Percentiles rank a stretch among this genome's conserved stretches.
phyloP scores from a whole-genome alignment of 1,140 invertebrate genomes.

The Drosophila willistoni region DNA sequence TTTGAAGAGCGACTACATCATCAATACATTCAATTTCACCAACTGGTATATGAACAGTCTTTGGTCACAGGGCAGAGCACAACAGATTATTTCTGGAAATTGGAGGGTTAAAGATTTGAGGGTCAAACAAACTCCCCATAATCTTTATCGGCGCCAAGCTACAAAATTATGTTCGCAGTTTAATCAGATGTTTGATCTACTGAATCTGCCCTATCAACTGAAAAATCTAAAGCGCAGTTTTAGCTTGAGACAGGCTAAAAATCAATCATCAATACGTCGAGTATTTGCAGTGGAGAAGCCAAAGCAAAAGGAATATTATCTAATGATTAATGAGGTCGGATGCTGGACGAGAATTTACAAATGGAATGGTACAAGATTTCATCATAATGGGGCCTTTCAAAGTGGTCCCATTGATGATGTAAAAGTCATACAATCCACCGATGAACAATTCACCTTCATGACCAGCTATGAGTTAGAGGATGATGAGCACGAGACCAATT shows the following conservation, averaged over 20 bases:
- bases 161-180: slow-evolving; percentile 45
- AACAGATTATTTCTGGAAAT: slow-evolving; percentile 65
- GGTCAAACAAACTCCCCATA: slow-evolving; percentile 45
- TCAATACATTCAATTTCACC: slow-evolving; percentile 68
- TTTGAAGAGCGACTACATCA: slow-evolving; percentile 27
- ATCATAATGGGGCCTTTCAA: slow-evolving; percentile 36
- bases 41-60: slow-evolving; percentile 61
- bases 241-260: slow-evolving; percentile 17
- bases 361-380: slow-evolving; percentile 54
- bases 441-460: slow-evolving; percentile 57
- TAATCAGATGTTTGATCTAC: slow-evolving; percentile 27
- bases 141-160: slow-evolving; percentile 42
- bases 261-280: slow-evolving; percentile 52
- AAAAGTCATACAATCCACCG: slow-evolving; percentile 37
- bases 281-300: slow-evolving; percentile 41
- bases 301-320: slow-evolving; percentile 28
- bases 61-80: slow-evolving; percentile 39
- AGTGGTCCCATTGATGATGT: slow-evolving; percentile 67
- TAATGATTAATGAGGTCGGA: slow-evolving; percentile 64
- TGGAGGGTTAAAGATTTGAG: slow-evolving; percentile 67
- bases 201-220: slow-evolving; percentile 55
- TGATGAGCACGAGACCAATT: slow-evolving; percentile 36
- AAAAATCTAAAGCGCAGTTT: slow-evolving; percentile 43
- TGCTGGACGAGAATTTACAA: slow-evolving; percentile 59
- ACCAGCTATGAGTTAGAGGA: slow-evolving; percentile 62